A percentile compares a stretch with the other conserved stretches of the same genome.
Evolutionary conservation across 2,797 vertebrate species (phyloP).

Genomic region (Sardinella longiceps): DNA sequence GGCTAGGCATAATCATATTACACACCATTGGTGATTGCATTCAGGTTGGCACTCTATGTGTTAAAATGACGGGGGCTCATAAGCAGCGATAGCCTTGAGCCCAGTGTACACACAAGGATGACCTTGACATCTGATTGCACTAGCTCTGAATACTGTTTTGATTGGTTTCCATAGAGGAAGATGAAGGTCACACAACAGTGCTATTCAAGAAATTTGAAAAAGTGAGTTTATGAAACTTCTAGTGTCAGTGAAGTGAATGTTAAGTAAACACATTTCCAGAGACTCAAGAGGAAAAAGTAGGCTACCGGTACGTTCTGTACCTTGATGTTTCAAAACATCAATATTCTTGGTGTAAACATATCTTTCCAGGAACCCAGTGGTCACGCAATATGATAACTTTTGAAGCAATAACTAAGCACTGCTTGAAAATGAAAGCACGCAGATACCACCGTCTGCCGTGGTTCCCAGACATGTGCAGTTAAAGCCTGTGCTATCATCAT

Average conservation of each 20-base stretch:
- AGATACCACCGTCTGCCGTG: neutral
- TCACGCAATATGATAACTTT: neutral
- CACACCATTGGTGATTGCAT: neutral
- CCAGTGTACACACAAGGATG: neutral
- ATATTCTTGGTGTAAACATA: neutral
- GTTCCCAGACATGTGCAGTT: neutral
- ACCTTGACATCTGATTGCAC: neutral
- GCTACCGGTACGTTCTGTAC: neutral
- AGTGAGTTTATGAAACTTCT: neutral
- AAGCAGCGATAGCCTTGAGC: neutral
- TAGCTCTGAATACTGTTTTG: neutral
- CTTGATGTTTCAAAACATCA: neutral
- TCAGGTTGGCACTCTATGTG: conserved; percentile 25
- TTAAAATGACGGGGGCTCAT: neutral
- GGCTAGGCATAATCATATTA: conserved; percentile 31
- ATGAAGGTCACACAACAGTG: too few species aligned
- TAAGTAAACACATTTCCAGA: neutral
- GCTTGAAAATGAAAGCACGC: neutral
- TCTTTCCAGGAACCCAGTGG: neutral
- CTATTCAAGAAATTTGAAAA: too few species aligned
- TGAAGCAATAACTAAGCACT: neutral
- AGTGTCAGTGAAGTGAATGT: neutral
- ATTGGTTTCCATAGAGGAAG: neutral
- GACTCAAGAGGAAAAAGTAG: neutral
- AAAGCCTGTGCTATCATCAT: neutral